These are phyloP conservation scores for Nomada ruficornis DNA, from an alignment of 2,888 invertebrate genomes.

Conservation along the genomic window DNA sequence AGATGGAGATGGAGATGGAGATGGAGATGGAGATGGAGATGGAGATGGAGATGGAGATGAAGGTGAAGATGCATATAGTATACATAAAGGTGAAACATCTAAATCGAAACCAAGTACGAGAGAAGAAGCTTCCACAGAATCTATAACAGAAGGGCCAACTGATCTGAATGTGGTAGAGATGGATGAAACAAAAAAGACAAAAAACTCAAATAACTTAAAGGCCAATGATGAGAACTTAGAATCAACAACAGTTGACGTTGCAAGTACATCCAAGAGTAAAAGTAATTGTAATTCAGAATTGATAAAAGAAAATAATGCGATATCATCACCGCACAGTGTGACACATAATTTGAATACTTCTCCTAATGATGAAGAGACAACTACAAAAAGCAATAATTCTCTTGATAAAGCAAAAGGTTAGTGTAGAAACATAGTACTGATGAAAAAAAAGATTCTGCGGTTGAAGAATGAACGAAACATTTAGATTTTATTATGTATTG, in stretches of 20 bases:
- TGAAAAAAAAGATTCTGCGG: conserved; percentile 25
- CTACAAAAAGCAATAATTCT: neutral
- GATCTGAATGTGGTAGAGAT: neutral
- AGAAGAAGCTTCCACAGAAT: neutral
- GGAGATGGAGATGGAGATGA: too few relatives aligned
- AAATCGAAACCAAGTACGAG: neutral
- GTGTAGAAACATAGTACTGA: conserved; percentile 40
- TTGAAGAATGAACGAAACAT: conserved; percentile 26
- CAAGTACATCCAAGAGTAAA: conserved; percentile 2
- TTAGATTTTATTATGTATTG: conserved; percentile 47
- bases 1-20: too few relatives aligned
- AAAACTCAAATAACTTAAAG: conserved; percentile 6
- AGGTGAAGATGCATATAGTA: conserved; percentile 37
- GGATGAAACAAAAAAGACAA: neutral
- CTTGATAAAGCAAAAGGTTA: conserved; percentile 46
- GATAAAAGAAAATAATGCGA: conserved; percentile 5
- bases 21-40: too few relatives aligned
- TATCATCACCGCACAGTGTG: neutral
- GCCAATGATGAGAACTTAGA: neutral
- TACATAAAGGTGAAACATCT: conserved; percentile 2
- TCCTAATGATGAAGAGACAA: neutral
- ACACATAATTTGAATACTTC: neutral
- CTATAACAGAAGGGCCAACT: neutral
- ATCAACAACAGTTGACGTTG: neutral
- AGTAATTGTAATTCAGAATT: neutral